Conservation (phyloP, 1,140 invertebrate genomes). For the Caerostris extrusa region DNA sequence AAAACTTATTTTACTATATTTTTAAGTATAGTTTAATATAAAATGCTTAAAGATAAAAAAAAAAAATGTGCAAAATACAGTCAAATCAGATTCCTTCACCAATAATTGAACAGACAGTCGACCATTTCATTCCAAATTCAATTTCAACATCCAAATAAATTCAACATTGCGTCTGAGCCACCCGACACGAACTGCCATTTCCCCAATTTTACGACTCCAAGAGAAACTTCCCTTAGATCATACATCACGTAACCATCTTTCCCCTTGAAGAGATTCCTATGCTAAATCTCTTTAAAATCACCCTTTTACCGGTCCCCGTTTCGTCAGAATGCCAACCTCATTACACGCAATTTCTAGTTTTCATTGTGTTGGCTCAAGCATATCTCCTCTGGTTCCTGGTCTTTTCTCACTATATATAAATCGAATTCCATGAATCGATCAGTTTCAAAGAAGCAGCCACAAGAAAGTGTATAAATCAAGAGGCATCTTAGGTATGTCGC, state of each 20-base stretch:
- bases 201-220: neutral
- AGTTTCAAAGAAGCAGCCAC: neutral
- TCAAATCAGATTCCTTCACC: neutral
- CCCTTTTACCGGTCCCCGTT: neutral
- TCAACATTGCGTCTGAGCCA: neutral
- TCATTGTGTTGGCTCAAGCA: constrained; percentile 66
- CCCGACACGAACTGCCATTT: neutral
- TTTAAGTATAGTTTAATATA: too few species aligned
- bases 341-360: constrained; percentile 42
- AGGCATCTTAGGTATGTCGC: neutral
- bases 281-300: constrained; percentile 1
- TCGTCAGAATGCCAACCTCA: constrained; percentile 30
- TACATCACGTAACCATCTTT: neutral
- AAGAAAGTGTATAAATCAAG: neutral
- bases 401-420: neutral
- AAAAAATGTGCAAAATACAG: too few species aligned
- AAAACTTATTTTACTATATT: too few species aligned
- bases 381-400: neutral
- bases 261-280: neutral
- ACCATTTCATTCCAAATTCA: neutral
- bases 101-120: neutral
- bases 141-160: constrained; percentile 22
- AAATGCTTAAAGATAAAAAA: too few species aligned
- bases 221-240: neutral
- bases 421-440: constrained; percentile 6